phyloP scores from a whole-genome alignment of 2,888 invertebrate genomes.

The Itoplectis maculator region DNA sequence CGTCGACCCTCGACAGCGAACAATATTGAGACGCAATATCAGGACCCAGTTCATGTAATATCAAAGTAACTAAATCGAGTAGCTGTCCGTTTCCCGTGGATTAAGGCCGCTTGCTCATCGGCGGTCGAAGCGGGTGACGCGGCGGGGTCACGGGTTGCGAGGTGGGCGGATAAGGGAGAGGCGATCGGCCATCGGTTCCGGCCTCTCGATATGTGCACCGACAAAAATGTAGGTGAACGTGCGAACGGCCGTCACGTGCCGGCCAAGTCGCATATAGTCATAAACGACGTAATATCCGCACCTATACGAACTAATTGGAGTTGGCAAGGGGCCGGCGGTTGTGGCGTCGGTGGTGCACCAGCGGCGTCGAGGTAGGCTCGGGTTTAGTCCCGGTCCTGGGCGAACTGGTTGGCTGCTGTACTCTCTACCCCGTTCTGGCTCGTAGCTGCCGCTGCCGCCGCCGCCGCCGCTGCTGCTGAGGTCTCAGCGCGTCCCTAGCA shows the following conservation, averaged over 20 bases:
- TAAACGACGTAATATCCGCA: conserved; percentile 63
- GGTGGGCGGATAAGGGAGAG: neutral
- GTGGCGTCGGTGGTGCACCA: conserved; percentile 25
- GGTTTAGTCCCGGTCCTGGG: conserved; percentile 41
- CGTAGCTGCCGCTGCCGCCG: too few species aligned
- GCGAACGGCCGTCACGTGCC: conserved; percentile 43
- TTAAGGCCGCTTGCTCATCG: conserved; percentile 18
- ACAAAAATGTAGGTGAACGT: conserved; percentile 39
- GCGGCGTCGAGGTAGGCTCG: conserved; percentile 29
- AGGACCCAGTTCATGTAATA: neutral
- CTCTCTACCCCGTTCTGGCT: neutral
- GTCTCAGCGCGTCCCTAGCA: conserved; percentile 23
- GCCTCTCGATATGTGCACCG: conserved; percentile 34
- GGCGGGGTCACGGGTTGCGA: too few species aligned
- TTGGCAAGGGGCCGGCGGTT: conserved; percentile 73
- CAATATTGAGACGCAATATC: neutral
- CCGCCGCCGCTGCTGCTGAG: too few species aligned
- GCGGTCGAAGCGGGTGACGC: neutral
- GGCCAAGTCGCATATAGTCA: conserved; percentile 26
- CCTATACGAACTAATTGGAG: conserved; percentile 74
- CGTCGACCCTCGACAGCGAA: neutral
- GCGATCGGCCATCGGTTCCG: conserved; percentile 9
- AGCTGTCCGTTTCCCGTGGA: neutral
- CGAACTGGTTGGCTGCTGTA: conserved; percentile 17
- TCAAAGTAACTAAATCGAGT: conserved; percentile 3